phyloP scores from a whole-genome alignment of 2,797 vertebrate species.

The Phoxinus dragarum region DNA sequence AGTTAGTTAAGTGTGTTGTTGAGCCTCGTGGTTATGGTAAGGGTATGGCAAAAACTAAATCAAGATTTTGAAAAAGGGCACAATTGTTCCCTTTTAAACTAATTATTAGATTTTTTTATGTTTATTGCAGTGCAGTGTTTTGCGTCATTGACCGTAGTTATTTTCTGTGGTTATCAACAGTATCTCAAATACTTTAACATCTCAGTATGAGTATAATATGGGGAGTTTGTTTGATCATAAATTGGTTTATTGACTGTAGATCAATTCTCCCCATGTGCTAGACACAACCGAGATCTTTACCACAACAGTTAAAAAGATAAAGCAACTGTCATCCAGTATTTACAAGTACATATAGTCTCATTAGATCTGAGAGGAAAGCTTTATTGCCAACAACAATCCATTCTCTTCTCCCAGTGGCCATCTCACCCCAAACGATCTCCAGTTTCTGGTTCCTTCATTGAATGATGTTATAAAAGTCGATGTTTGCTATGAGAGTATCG shows the following conservation, averaged over 20 bases:
- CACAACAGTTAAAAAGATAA: slow-evolving; percentile 1
- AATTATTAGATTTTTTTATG: neutral
- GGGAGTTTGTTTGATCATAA: neutral
- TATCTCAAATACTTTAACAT: neutral
- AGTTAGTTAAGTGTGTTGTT: neutral
- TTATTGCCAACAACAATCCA: neutral
- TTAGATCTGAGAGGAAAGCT: neutral
- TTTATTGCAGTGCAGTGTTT: neutral
- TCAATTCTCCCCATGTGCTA: neutral
- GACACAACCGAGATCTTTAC: slow-evolving; percentile 19
- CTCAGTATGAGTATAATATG: too few relatives aligned
- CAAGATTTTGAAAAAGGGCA: neutral
- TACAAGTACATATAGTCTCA: neutral
- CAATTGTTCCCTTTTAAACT: neutral
- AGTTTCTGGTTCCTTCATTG: neutral
- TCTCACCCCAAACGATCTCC: neutral
- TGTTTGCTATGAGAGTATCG: neutral
- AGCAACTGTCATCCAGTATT: neutral
- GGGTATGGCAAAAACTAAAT: too few relatives aligned
- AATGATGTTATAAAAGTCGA: neutral
- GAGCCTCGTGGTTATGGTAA: neutral
- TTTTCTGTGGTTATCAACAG: neutral
- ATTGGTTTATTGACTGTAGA: neutral
- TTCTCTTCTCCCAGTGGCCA: neutral
- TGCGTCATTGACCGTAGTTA: neutral